Evolutionary conservation across 2,113 vertebrate species (phyloP).

Genomic region (Felis catus): DNA sequence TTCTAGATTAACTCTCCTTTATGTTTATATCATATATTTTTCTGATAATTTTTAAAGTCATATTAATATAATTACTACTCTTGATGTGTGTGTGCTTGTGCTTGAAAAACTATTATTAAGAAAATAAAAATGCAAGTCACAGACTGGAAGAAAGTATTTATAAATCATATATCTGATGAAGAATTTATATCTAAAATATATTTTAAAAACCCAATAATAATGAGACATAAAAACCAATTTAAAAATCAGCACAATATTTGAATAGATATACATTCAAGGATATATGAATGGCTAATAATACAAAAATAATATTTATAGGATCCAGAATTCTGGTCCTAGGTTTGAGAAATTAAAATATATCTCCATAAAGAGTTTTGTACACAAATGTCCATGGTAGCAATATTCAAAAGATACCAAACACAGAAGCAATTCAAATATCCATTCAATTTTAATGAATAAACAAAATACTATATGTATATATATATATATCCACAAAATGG

Average conservation of each 20-base stretch:
- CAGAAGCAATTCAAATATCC: neutral
- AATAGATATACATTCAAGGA: neutral
- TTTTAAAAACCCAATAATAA: neutral
- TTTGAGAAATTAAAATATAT: neutral
- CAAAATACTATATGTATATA: neutral
- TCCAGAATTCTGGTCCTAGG: neutral
- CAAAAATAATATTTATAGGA: neutral
- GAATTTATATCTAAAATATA: neutral
- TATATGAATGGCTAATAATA: neutral
- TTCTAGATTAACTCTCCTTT: neutral
- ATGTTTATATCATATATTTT: neutral
- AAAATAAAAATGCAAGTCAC: neutral
- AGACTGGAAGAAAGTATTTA: neutral
- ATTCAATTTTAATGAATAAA: neutral
- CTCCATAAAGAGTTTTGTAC: neutral
- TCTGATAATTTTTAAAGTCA: neutral
- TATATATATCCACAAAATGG: neutral
- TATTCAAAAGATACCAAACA: neutral
- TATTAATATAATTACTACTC: neutral
- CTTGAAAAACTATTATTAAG: neutral
- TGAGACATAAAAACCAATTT: neutral
- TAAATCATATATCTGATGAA: neutral
- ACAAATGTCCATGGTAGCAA: neutral
- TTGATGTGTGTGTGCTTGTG: neutral
- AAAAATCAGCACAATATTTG: neutral